phyloP scores from a whole-genome alignment of 2,888 invertebrate species.

The Rhagium mordax region DNA sequence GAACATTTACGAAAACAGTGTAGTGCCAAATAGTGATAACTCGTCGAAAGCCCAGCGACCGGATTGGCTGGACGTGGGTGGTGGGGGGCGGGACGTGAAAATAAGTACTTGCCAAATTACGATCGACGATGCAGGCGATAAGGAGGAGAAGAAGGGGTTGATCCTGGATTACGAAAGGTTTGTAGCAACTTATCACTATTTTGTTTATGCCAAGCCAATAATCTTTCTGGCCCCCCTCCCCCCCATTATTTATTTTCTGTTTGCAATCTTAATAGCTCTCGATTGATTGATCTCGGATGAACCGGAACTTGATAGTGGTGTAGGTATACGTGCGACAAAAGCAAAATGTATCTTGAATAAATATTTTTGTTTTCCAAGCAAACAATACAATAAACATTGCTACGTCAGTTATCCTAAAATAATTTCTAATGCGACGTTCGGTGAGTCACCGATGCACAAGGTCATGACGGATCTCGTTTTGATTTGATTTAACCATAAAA shows the following conservation, averaged over 20 bases:
- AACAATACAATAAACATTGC: slow-evolving; percentile 5
- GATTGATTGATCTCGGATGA: no score
- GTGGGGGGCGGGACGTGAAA: slow-evolving; percentile 73
- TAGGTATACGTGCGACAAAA: not conserved
- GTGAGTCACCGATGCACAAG: slow-evolving; percentile 6
- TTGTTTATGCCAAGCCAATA: no score
- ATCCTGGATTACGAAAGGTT: slow-evolving; percentile 53
- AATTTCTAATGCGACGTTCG: slow-evolving; percentile 6
- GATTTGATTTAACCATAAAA: not conserved
- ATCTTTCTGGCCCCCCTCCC: no score
- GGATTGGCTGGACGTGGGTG: slow-evolving; percentile 75
- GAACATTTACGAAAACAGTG: slow-evolving; percentile 58
- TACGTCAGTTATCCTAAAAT: not conserved
- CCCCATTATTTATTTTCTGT: no score
- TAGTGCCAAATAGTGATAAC: slow-evolving; percentile 25
- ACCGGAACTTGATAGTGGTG: no score
- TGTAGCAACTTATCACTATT: not conserved
- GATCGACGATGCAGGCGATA: slow-evolving; percentile 71
- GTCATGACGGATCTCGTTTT: not conserved
- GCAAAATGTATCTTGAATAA: not conserved
- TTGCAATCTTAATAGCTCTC: no score
- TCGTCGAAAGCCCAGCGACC: slow-evolving; percentile 39
- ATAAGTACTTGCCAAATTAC: slow-evolving; percentile 75
- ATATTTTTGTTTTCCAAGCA: not conserved
- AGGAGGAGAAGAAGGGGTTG: slow-evolving; percentile 51